Evolutionary conservation across 2,797 vertebrate genomes (phyloP), one percentile per base, ranked within the genome.

Genomic region (Molossus molossus): DNA sequence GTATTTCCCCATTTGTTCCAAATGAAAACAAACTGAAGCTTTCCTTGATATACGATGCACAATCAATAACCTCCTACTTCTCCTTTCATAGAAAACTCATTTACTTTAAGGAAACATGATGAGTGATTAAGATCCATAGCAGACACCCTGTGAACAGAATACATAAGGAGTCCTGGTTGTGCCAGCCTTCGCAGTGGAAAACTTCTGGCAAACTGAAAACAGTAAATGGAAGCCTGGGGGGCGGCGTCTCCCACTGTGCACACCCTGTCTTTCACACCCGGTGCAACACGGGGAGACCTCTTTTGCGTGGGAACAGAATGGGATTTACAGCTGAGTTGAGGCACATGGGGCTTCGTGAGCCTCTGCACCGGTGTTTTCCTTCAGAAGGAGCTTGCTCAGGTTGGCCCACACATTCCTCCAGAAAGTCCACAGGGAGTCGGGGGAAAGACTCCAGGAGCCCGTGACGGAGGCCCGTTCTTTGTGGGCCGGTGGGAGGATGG

Each of bases 61-160:
- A 1, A 93, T 7, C 83, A 67, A 64, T 21, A 73, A 89, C 87
- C 79, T 50, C 55, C 85, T 53, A 17, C 62, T 87, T 83, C 69
- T 67, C 55, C 69, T 94, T 70, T 57, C 20, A 45, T 20, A 64
- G 76, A 37, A 95, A 67, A 88, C 21, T 91, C 45, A 88, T 73
- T 50, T 84, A 53, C 76, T 96, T 95, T 89, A 81, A 27, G 13
- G 91, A 94, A 97, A 93, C 37, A 84, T 53, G 86, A 91, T 25
- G 14, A 55, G 0, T 25, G 65, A 89, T 60, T 45, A 79, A 75
- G 58, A 88, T 53, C 73, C 18, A n/a, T 64, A 89, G 60, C 40
- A 0, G 58, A 87, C 76, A 86, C 90, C 87, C 33, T 58, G 21
- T 25, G 50, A 84, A 91, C 7, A n/a, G 77, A 83, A 82, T 95